phyloP scores from a whole-genome alignment of 2,888 invertebrate genomes.

The Stenodera caucasica region DNA sequence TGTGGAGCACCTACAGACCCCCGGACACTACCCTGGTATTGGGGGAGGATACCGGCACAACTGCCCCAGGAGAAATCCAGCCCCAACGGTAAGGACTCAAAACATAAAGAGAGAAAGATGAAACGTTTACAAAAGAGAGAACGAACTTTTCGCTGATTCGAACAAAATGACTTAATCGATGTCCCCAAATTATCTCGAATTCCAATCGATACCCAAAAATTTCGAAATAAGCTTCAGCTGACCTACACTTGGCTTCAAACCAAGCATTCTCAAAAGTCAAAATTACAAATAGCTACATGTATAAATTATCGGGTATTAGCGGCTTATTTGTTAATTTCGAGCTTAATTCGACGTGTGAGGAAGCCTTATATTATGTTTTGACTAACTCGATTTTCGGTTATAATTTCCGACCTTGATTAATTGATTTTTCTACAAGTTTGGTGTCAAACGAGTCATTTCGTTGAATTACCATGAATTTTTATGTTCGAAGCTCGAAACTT shows the following conservation, averaged over 20 bases:
- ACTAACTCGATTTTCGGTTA: neutral
- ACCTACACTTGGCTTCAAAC: no score
- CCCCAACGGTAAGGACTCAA: constrained; percentile 66
- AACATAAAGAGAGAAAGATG: neutral
- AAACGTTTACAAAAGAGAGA: neutral
- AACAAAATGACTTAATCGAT: neutral
- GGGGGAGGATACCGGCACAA: constrained; percentile 61
- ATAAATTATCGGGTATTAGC: no score
- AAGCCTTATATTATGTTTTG: neutral
- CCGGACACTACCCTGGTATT: constrained; percentile 66
- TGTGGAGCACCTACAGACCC: constrained; percentile 58
- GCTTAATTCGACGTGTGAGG: no score
- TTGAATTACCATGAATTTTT: neutral
- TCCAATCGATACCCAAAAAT: no score
- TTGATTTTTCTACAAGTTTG: no score
- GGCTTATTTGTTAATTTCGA: no score
- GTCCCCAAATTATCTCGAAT: no score
- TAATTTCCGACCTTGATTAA: no score
- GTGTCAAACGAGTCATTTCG: no score
- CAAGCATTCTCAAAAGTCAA: no score
- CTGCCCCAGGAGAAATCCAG: constrained; percentile 58
- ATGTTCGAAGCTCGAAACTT: neutral
- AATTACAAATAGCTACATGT: no score
- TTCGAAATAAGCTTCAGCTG: no score
- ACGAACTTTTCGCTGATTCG: neutral